Conservation (phyloP, 2,888 invertebrate genomes). For the Nomada fabriciana region DNA sequence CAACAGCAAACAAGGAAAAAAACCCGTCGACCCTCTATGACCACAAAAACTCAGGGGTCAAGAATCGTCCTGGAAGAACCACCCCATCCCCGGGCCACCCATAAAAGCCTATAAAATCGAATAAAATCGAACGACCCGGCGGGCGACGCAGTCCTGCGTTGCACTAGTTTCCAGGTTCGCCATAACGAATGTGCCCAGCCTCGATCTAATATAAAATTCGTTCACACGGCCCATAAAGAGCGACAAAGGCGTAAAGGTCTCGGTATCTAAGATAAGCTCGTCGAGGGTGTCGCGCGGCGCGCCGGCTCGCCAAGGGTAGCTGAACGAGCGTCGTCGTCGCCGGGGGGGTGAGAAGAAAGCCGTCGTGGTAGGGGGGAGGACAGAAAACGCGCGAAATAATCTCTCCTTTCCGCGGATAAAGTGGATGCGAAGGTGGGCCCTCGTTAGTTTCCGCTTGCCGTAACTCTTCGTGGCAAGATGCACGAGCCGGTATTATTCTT, state of each 20-base stretch:
- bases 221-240: conserved; percentile 36
- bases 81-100: too few species aligned
- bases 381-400: conserved; percentile 48
- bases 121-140: too few species aligned
- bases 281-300: conserved; percentile 36
- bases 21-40: too few species aligned
- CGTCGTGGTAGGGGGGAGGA: not conserved
- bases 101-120: too few species aligned
- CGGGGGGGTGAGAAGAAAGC: not conserved
- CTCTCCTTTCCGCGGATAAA: conserved; percentile 57
- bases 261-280: conserved; percentile 48
- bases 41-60: too few species aligned
- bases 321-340: not conserved
- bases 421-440: conserved; percentile 48
- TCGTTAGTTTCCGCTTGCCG: conserved; percentile 58
- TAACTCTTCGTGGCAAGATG: conserved; percentile 55
- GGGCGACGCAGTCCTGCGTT: not conserved
- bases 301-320: conserved; percentile 39
- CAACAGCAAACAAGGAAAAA: too few species aligned
- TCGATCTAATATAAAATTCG: conserved; percentile 50
- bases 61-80: too few species aligned
- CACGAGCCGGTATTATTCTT: conserved; percentile 59
- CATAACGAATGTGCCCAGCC: not conserved
- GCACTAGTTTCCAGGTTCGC: not conserved
- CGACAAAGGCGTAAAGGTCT: conserved; percentile 29